phyloP scores from a whole-genome alignment of 92 coral and sea anemone genomes.

The Actinostola sp. region DNA sequence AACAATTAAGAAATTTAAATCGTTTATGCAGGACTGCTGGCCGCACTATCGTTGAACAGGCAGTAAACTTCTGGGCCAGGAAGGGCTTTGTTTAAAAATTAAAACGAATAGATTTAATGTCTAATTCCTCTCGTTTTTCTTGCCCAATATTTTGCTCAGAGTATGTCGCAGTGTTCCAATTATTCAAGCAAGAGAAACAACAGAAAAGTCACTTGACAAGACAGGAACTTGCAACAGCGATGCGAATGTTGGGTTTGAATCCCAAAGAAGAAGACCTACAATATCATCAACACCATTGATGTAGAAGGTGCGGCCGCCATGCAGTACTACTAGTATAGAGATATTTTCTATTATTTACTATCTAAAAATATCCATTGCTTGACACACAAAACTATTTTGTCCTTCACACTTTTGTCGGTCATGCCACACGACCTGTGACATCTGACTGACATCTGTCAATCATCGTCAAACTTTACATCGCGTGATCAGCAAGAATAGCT shows the following conservation, averaged over 20 bases:
- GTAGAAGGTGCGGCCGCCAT: conserved; percentile 37
- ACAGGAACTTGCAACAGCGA: conserved; percentile 64
- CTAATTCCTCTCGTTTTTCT: too few species aligned
- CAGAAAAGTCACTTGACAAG: conserved; percentile 38
- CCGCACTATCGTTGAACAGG: too few species aligned
- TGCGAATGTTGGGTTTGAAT: conserved; percentile 72
- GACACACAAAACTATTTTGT: too few species aligned
- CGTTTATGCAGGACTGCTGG: too few species aligned
- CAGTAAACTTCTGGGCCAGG: too few species aligned
- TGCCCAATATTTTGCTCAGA: conserved; percentile 46
- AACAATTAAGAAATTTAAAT: too few species aligned
- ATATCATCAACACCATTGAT: conserved; percentile 64
- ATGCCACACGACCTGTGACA: not conserved
- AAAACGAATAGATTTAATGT: too few species aligned
- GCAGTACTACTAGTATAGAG: not conserved
- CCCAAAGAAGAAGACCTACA: conserved; percentile 71
- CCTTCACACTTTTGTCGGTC: too few species aligned
- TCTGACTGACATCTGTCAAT: conserved; percentile 5
- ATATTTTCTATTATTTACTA: too few species aligned
- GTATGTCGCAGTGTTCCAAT: conserved; percentile 60
- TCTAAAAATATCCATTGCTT: not conserved
- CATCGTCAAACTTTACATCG: too few species aligned
- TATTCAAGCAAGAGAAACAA: conserved; percentile 55
- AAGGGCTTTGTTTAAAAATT: too few species aligned
- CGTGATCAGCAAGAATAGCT: not conserved